These are phyloP conservation scores for Melipona quadrifasciata DNA, from an alignment of 1,140 invertebrate species.

Conservation along the genomic window DNA sequence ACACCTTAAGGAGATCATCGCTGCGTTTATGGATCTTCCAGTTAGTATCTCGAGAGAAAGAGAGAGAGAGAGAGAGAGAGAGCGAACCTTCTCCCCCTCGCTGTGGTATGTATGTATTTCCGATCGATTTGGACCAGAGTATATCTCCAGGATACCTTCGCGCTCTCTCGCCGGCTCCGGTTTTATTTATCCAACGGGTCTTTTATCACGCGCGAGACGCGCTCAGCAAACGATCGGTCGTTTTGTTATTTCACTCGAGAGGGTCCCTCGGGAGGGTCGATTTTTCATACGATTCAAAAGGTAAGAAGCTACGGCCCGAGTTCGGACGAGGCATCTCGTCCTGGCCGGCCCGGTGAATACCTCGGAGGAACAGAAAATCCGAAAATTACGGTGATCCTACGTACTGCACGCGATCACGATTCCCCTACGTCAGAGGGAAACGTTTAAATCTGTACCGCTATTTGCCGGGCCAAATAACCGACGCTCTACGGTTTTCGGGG, in stretches of 20 bases:
- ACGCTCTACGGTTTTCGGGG: neutral
- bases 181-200: constrained; percentile 25
- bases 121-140: constrained; percentile 17
- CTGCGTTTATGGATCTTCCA: constrained; percentile 10
- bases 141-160: constrained; percentile 9
- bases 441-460: constrained; percentile 28
- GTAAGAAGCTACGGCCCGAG: too few species aligned
- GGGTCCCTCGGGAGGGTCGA: neutral
- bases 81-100: too few species aligned
- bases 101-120: neutral
- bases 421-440: constrained; percentile 8
- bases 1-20: constrained; percentile 23
- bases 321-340: neutral
- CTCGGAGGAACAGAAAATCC: constrained; percentile 3
- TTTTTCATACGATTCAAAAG: neutral
- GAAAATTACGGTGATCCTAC: constrained; percentile 16
- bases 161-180: neutral
- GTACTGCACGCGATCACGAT: constrained; percentile 24
- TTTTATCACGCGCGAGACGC: constrained; percentile 9
- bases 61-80: too few species aligned
- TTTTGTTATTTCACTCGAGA: constrained; percentile 7
- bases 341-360: neutral
- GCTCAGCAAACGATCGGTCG: neutral
- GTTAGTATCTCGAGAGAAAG: constrained; percentile 5
- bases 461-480: constrained; percentile 9